Conservation (phyloP, 2,797 vertebrate species). For the Scyliorhinus canicula region DNA sequence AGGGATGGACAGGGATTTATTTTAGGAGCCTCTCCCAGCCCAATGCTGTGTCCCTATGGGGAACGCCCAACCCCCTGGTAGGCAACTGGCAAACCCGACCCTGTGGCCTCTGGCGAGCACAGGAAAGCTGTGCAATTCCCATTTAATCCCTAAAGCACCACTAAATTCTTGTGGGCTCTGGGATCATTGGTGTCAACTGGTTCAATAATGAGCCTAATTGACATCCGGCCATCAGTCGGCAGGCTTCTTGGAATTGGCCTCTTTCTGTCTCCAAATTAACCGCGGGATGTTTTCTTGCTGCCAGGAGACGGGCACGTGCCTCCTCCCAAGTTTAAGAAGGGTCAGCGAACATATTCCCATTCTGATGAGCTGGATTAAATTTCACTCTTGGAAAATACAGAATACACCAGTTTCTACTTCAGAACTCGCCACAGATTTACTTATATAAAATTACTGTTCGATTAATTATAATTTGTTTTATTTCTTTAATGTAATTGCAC, state of each 20-base stretch:
- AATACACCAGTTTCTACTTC: neutral
- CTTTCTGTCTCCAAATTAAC: no score
- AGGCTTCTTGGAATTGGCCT: no score
- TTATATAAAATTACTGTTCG: neutral
- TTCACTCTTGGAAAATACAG: neutral
- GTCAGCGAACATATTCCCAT: no score
- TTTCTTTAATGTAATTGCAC: neutral
- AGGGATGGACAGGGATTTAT: no score
- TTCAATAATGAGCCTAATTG: neutral
- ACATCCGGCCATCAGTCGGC: neutral
- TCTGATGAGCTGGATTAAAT: no score
- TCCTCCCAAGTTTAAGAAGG: no score
- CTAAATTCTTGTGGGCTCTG: no score
- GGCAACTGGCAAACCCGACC: neutral
- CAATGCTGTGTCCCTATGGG: no score
- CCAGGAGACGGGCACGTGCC: no score
- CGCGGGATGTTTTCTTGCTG: no score
- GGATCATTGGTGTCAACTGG: neutral
- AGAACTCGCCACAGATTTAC: neutral
- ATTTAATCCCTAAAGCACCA: neutral
- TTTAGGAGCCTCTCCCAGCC: no score
- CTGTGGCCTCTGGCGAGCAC: neutral
- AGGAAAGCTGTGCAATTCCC: neutral
- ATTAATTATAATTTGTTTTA: neutral
- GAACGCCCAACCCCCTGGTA: no score